Evolutionary conservation across 2,888 invertebrate species (phyloP).

Genomic region (Campaea margaritaria): DNA sequence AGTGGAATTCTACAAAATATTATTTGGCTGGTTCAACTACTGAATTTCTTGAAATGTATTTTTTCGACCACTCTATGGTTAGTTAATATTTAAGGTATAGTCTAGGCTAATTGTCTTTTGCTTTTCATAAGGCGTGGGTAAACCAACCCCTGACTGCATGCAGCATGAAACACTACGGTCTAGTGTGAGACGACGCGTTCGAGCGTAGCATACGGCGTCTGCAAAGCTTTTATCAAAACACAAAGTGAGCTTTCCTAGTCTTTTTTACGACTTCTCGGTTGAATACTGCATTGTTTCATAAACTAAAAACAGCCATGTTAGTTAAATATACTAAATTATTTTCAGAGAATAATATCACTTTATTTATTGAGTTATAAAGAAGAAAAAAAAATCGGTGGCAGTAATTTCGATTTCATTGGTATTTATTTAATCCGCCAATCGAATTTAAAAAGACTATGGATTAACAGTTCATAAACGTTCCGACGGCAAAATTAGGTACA

Average conservation of each 20-base stretch:
- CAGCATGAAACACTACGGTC: constrained; percentile 10
- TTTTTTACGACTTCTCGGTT: background rate
- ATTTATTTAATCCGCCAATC: too few relatives aligned
- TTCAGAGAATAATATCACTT: too few relatives aligned
- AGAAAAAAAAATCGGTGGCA: too few relatives aligned
- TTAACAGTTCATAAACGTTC: too few relatives aligned
- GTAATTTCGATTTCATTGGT: too few relatives aligned
- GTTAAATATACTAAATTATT: background rate
- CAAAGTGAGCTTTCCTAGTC: constrained; percentile 8
- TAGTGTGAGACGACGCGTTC: constrained; percentile 15
- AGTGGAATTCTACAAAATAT: background rate
- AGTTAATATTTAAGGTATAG: background rate
- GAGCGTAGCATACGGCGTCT: constrained; percentile 14
- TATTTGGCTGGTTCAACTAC: background rate
- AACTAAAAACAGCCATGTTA: background rate
- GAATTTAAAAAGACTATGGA: too few relatives aligned
- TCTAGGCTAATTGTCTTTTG: background rate
- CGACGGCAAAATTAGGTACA: too few relatives aligned
- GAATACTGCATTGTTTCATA: background rate
- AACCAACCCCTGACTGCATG: constrained; percentile 1
- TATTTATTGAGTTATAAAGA: too few relatives aligned
- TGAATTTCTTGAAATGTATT: background rate
- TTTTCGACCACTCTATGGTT: too few relatives aligned
- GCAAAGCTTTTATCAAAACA: constrained; percentile 20
- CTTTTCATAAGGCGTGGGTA: background rate